Evolutionary conservation across 2,888 invertebrate genomes (phyloP), one percentile per base, ranked within the genome.

Genomic region (Eumacrocentrus americanus): DNA sequence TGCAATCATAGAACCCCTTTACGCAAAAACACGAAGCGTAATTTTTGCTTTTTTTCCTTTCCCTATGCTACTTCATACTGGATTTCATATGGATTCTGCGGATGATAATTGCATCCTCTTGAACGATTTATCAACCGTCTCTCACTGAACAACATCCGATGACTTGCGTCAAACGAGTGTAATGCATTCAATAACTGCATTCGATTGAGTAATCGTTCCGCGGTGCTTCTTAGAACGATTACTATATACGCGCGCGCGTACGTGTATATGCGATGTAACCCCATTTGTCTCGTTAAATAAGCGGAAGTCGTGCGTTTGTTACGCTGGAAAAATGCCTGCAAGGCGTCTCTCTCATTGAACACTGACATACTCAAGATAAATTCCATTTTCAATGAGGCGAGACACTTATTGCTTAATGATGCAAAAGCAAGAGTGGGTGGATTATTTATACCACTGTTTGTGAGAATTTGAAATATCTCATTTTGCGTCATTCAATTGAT

Each of bases 81-180:
- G n/a, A 25, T 7, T 42, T 20, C 7, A 40, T 40, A 40, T 22
- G 22, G 22, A 25, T 46, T n/a, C 23, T n/a, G 22, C 23, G 5
- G 12, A 46, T 46, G 23, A 46, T 46, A 25, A 46, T 46, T 46
- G 23, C 46, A 25, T 46, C 23, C 25, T 46, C 0, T 7, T 25
- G n/a, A 23, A 25, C 25, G 25, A 46, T 2, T 11, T 23, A 12
- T 50, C 46, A 46, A 55, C 53, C 59, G 38, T 61, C 53, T 51
- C 40, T 54, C 53, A 52, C 23, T 54, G 2, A n/a, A 23, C 16
- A 2, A 44, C 18, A 29, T 35, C 25, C 35, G 23, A 48, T 38
- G 44, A 46, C 22, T 55, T 23, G 38, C 46, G 46, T 44, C 46
- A 29, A 46, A 37, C 34, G 37, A 46, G 48, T 46, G 52, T 46